A percentile compares a stretch with the other conserved stretches of the same genome.
Evolutionary conservation across 2,113 vertebrate genomes (phyloP).

Genomic region (Corapipo altera): DNA sequence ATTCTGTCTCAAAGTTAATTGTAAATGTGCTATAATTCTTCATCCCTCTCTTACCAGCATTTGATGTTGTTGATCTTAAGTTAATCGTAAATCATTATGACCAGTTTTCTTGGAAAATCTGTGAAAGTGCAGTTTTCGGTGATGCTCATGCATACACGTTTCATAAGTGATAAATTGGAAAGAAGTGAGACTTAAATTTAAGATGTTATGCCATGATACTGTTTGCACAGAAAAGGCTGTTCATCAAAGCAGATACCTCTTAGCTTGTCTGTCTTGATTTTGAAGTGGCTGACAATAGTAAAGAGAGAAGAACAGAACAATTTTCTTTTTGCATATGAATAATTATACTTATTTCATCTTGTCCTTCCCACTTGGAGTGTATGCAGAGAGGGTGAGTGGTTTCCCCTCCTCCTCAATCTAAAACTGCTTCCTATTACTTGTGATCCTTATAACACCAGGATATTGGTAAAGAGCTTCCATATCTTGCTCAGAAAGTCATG

Average conservation of each 20-base stretch:
- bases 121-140: neutral
- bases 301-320: neutral
- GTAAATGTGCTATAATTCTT: neutral
- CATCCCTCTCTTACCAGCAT: neutral
- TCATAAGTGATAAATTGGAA: neutral
- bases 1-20: neutral
- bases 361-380: neutral
- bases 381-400: neutral
- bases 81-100: neutral
- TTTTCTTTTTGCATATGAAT: neutral
- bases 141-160: neutral
- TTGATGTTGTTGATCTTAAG: neutral
- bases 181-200: neutral
- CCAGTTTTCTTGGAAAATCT: neutral
- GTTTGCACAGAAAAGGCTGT: neutral
- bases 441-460: neutral
- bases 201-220: neutral
- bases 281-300: neutral
- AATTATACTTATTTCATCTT: neutral
- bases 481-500: neutral
- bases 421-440: neutral
- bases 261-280: neutral
- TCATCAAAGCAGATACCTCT: neutral
- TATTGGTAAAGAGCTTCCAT: neutral
- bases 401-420: neutral